phyloP scores from a whole-genome alignment of 2,888 invertebrate species.

The Leucophora obtusa region DNA sequence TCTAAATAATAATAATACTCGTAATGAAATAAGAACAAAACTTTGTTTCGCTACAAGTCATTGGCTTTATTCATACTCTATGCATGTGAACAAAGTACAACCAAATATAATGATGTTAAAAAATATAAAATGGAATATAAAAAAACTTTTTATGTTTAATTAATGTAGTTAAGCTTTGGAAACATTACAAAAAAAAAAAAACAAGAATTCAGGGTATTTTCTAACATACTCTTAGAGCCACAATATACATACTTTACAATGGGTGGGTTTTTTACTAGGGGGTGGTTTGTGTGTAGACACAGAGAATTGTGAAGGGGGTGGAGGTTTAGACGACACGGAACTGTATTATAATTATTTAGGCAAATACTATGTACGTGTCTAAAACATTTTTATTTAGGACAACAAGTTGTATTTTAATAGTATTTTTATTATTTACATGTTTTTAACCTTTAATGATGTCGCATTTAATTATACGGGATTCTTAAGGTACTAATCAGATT shows the following conservation, averaged over 20 bases:
- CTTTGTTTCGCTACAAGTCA: conserved; percentile 20
- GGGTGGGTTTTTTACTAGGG: not conserved
- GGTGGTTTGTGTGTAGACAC: not conserved
- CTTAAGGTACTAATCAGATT: conserved; percentile 22
- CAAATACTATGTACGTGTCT: conserved; percentile 36
- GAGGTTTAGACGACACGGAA: conserved; percentile 28
- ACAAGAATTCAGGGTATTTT: conserved; percentile 5
- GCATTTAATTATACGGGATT: conserved; percentile 35
- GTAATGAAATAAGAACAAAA: conserved; percentile 8
- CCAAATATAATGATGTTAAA: not conserved
- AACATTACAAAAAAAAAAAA: conserved; percentile 6
- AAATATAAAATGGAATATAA: conserved; percentile 11
- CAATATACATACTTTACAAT: not conserved
- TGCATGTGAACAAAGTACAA: not conserved
- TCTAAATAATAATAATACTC: not conserved
- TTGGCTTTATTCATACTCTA: not conserved
- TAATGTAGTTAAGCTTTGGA: conserved; percentile 52
- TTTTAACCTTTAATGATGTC: conserved; percentile 32
- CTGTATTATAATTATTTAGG: conserved; percentile 44
- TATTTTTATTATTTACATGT: conserved; percentile 19
- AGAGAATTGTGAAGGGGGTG: not conserved
- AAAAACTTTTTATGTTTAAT: conserved; percentile 47
- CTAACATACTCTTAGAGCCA: conserved; percentile 2
- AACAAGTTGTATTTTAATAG: conserved; percentile 45
- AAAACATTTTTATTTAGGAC: conserved; percentile 51